Percentiles rank a stretch among this genome's conserved stretches.
These are phyloP conservation scores for Etia nguti DNA, from an alignment of 2,113 vertebrate genomes.

Conservation along the genomic window DNA sequence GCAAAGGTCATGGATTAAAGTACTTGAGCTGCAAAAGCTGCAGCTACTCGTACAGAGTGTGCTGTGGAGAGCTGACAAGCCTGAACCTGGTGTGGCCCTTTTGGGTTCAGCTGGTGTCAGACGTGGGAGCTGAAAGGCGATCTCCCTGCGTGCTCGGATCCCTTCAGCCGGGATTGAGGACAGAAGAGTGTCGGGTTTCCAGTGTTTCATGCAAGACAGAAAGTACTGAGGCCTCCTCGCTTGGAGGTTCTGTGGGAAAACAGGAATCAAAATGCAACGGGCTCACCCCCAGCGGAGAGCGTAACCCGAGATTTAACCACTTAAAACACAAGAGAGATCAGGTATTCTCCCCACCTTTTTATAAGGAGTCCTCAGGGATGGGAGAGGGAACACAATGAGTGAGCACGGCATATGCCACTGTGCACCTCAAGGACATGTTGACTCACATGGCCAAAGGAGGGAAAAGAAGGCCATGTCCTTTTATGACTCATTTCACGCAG, in stretches of 20 bases:
- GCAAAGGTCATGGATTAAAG: neutral
- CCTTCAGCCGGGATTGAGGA: slow-evolving; percentile 4
- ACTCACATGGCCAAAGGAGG: neutral
- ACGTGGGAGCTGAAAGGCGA: slow-evolving; percentile 45
- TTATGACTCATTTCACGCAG: slow-evolving; percentile 1
- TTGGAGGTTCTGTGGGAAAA: slow-evolving; percentile 49
- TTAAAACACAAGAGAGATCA: slow-evolving; percentile 51
- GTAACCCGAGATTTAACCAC: slow-evolving; percentile 46
- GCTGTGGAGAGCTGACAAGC: neutral
- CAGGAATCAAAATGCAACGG: slow-evolving; percentile 14
- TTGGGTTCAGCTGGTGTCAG: slow-evolving; percentile 8
- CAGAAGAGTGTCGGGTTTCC: slow-evolving; percentile 42
- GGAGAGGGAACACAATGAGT: slow-evolving; percentile 6
- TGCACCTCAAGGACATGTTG: neutral
- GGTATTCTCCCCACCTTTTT: slow-evolving; percentile 44
- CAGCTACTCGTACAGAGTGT: neutral
- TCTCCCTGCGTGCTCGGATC: neutral
- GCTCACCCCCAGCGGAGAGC: slow-evolving; percentile 12
- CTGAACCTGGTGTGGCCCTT: neutral
- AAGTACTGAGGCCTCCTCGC: neutral
- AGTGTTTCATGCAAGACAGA: slow-evolving; percentile 19
- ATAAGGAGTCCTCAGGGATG: slow-evolving; percentile 38
- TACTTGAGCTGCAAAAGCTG: neutral
- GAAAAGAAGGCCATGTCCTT: neutral
- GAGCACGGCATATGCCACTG: slow-evolving; percentile 19